A percentile compares a stretch with the other conserved stretches of the same genome.
phyloP scores from a whole-genome alignment of 2,888 invertebrate species.

The Acanthosepion pharaonis region DNA sequence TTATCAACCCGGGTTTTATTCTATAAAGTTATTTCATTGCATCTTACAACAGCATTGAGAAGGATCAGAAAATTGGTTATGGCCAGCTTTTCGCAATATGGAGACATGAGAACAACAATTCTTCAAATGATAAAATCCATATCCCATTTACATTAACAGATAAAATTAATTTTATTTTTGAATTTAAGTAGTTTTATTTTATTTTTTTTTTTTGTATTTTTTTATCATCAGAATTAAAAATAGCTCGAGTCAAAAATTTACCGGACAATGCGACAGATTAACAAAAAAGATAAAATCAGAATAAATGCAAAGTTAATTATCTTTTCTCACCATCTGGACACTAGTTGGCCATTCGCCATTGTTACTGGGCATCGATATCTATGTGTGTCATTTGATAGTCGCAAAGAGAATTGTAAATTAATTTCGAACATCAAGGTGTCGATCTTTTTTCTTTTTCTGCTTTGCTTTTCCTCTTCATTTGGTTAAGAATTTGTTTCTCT shows the following conservation, averaged over 20 bases:
- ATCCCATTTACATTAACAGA: too few relatives aligned
- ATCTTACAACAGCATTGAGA: too few relatives aligned
- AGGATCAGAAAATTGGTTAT: too few relatives aligned
- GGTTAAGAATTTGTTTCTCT: background rate
- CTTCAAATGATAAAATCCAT: too few relatives aligned
- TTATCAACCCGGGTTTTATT: too few relatives aligned
- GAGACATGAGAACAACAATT: too few relatives aligned
- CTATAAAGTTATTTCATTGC: too few relatives aligned
- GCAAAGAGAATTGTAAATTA: constrained; percentile 3
- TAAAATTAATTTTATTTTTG: too few relatives aligned
- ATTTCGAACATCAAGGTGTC: background rate
- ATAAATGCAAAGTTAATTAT: background rate
- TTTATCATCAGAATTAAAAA: background rate
- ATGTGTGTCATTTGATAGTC: background rate
- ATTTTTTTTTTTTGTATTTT: background rate
- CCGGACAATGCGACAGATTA: background rate
- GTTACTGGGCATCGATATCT: background rate
- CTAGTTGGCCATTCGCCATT: background rate
- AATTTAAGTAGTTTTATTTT: background rate
- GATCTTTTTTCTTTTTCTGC: background rate
- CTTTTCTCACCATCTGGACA: constrained; percentile 33
- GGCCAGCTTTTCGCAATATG: too few relatives aligned
- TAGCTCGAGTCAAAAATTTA: background rate
- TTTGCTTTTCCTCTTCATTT: background rate
- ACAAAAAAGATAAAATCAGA: background rate